Base-by-base conservation (phyloP, 2,888 invertebrate genomes). In the Augiades crinisus region DNA sequence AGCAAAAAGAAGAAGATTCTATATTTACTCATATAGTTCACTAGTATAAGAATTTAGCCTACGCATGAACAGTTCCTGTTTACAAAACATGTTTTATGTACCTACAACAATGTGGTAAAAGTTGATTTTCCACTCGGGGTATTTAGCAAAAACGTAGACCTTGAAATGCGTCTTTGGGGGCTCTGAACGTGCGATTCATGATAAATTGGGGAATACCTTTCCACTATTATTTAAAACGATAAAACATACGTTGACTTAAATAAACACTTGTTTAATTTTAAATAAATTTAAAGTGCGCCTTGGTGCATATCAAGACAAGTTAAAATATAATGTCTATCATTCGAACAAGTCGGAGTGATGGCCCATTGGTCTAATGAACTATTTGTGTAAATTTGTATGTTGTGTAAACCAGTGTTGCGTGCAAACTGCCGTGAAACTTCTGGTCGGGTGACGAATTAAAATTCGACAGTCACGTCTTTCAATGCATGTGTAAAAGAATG, bases 41-140 rank as follows among this genome's bases (percentile, higher is more conserved):
- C 10, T 10, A 27, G 27, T 27, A 27, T 10, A 10, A 10, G 10
- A 27, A 10, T 10, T 27, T 27, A 8, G 41, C n/a, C n/a, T 59
- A 62, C 63, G 66, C 63, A 63, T 64, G 65, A 65, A 60, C 64
- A 71, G 73, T 85, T 84, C 83, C 84, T 81, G 84, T 81, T 84
- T 78, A 68, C 72, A 71, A 84, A 83, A 86, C 84, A 72, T 77
- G 83, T 81, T 81, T 78, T 74, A 75, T 73, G 70, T 65, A 37
- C 12, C 60, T 65, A 31, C 12, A 66, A 67, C 67, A 81, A 79
- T 81, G 81, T 79, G 71, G 84, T 87, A 86, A 86, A 86, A 86
- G 85, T 86, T 84, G 86, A 78, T 79, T 84, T 81, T 79, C 78
- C 74, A 68, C 79, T 77, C 68, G 68, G 60, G 75, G 62, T 70